phyloP scores from a whole-genome alignment of 2,113 vertebrate genomes.

The Myotis davidii region DNA sequence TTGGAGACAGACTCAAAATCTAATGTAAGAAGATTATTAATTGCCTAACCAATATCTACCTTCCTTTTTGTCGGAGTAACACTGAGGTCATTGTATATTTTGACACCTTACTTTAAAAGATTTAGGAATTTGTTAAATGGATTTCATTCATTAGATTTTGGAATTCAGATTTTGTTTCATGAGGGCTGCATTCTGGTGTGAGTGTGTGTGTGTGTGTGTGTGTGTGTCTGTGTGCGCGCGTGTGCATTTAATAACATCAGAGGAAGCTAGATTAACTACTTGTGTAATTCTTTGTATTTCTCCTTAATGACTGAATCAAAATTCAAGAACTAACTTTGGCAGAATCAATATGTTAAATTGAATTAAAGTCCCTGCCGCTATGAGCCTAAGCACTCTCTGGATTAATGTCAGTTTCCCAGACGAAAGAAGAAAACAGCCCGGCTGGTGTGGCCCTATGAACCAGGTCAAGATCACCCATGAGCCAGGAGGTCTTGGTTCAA shows the following conservation, averaged over 20 bases:
- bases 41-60: background rate
- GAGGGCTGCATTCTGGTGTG: background rate
- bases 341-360: slow-evolving; percentile 43
- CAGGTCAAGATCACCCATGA: too few relatives aligned
- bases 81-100: background rate
- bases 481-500: too few relatives aligned
- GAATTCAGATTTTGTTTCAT: background rate
- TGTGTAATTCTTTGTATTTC: slow-evolving; percentile 55
- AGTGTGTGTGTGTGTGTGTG: background rate
- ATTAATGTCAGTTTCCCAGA: slow-evolving; percentile 52
- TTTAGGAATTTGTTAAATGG: slow-evolving; percentile 50
- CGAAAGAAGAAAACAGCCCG: slow-evolving; percentile 45
- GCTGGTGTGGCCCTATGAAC: too few relatives aligned
- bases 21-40: background rate
- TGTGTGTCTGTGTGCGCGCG: background rate
- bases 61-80: background rate
- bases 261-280: background rate
- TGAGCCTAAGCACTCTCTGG: slow-evolving; percentile 63
- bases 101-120: background rate
- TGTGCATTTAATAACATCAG: background rate
- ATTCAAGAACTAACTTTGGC: slow-evolving; percentile 53
- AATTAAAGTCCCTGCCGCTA: slow-evolving; percentile 71
- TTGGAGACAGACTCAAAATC: background rate
- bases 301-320: slow-evolving; percentile 60
- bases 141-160: background rate